phyloP scores from a whole-genome alignment of 1,140 invertebrate species.

The Drosophila novamexicana region DNA sequence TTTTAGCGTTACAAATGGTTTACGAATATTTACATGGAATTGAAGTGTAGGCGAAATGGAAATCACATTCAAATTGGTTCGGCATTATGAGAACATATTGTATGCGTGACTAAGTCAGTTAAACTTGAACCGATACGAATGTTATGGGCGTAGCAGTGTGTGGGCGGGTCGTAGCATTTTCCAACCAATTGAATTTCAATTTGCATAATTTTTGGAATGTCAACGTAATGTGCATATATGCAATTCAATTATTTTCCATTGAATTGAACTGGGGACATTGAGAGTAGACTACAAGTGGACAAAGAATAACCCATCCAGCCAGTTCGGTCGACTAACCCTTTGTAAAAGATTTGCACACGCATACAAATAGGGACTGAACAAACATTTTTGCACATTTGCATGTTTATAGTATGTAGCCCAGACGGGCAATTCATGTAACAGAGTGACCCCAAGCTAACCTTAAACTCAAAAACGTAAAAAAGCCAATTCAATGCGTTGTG shows the following conservation, averaged over 20 bases:
- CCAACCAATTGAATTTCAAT: conserved; percentile 83
- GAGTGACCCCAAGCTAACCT: conserved; percentile 71
- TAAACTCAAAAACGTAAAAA: conserved; percentile 72
- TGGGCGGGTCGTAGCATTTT: conserved; percentile 64
- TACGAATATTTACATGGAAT: conserved; percentile 59
- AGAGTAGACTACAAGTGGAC: conserved; percentile 72
- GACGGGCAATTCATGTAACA: not conserved
- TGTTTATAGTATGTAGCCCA: conserved; percentile 36
- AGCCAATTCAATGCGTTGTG: conserved; percentile 43
- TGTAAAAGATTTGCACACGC: conserved; percentile 10
- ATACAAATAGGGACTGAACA: conserved; percentile 61
- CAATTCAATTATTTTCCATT: conserved; percentile 83
- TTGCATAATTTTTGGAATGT: conserved; percentile 80
- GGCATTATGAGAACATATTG: conserved; percentile 59
- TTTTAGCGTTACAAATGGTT: conserved; percentile 61
- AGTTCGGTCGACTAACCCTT: conserved; percentile 15
- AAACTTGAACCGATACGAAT: conserved; percentile 14
- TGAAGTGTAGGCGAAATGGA: conserved; percentile 49
- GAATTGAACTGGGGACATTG: conserved; percentile 79
- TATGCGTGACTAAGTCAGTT: conserved; percentile 50
- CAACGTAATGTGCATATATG: conserved; percentile 76
- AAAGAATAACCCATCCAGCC: conserved; percentile 44
- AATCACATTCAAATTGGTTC: conserved; percentile 59
- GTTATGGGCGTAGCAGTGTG: not conserved
- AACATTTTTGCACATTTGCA: conserved; percentile 77